Evolutionary conservation across 2,113 vertebrate genomes (phyloP), one percentile per base, ranked within the genome.

Genomic region (Sardina pilchardus): DNA sequence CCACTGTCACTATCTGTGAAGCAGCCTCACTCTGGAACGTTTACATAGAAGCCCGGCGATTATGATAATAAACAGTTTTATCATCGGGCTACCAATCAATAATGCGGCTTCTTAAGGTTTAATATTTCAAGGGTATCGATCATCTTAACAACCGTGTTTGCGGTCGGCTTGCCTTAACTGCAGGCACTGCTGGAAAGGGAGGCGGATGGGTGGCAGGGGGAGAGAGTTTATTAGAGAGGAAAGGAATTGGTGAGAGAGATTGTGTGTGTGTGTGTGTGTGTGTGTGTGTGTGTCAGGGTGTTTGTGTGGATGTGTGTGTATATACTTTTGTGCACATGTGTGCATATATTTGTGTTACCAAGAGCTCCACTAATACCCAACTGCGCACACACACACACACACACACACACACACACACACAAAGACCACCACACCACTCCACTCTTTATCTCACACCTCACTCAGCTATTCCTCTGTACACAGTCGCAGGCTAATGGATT

Each of bases 61-160:
- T 92, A 92, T 93, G 91, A 96, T 97, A 97, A 97, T 98, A 97
- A 99, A 98, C 96, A 94, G 93, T 97, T 98, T 97, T 97, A 99
- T 98, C 97, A 98, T 97, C 94, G 95, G 95, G 94, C 95, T 94
- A 90, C 92, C 93, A 94, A 96, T 99, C 97, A 96, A 98, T 99
- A 97, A 93, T 94, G 97, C 92, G 96, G 97, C 96, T 97, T 96
- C 96, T 93, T 95, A 96, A 97, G 95, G 96, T 97, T 97, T 97
- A 97, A 97, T 97, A 98, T 99, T 98, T 99, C 95, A 95, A 95
- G 96, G 94, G 92, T 97, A 99, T 99, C 96, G 97, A 99, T 98
- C 96, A 96, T 94, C 94, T 94, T 96, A 96, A 97, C 96, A 96
- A 95, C 95, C 94, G 93, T 95, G 96, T 96, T 94, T 97, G 96